Evolutionary conservation across 2,888 invertebrate species (phyloP), one percentile per base, ranked within the genome.

Genomic region (Byasa hedistus): DNA sequence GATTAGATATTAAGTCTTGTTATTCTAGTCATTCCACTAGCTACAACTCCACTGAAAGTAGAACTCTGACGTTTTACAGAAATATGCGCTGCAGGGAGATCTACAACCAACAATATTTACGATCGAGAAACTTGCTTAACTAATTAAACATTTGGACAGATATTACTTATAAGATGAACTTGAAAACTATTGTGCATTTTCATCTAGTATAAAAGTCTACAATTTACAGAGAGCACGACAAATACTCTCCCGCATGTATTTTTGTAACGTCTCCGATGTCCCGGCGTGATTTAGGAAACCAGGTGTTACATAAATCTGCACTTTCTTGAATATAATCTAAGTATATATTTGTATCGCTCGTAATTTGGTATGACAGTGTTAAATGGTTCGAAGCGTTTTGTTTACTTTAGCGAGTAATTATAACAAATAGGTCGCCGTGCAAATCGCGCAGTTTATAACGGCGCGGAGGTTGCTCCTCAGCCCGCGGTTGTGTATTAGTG

Each of bases 331-430:
- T 73, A 76, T 70, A 75, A 76, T 71, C 68, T 70, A 69, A 68
- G 62, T 59, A 62, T 68, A 70, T 72, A 73, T 71, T 72, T 71
- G 66, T 75, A 77, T 74, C 73, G 69, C 69, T 68, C 70, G 68
- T 83, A 79, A 86, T 86, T 84, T 78, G 76, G 72, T 81, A 77
- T 74, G 87, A 88, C 85, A 86, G 82, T 84, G 84, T 81, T 83
- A 85, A 86, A 87, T 85, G 82, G 77, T 79, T 75, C 75, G 80
- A 76, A 76, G 79, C 81, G 84, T 84, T 86, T 86, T 84, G 82
- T 86, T 84, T 83, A 80, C 76, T 80, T 80, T 77, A 72, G 75
- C 73, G 76, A 74, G 76, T 84, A 82, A 85, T 87, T 82, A 82
- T 82, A 83, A 84, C 79, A 82, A 83, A 84, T 85, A 80, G 83